These are phyloP conservation scores for Xestobium rufovillosum DNA, from an alignment of 2,888 invertebrate species.

Conservation along the genomic window DNA sequence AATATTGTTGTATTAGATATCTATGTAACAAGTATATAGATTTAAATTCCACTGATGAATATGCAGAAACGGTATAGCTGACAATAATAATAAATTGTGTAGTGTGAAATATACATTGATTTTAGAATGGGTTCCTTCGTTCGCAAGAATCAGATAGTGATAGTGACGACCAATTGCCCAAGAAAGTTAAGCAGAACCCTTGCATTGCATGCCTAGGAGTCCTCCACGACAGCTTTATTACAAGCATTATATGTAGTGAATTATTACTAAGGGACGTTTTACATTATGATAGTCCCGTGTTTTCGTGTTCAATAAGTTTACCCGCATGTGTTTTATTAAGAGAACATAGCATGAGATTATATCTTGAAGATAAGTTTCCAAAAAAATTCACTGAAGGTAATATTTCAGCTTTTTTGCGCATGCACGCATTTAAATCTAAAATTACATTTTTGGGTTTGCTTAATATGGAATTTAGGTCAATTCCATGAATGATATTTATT, in stretches of 20 bases:
- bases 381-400: not conserved
- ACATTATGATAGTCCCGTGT: slow-evolving; percentile 3
- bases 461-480: no score
- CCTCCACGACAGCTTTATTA: not conserved
- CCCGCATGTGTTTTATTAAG: slow-evolving; percentile 3
- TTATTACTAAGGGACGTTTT: not conserved
- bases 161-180: no score
- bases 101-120: slow-evolving; percentile 1
- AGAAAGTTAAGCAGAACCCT: slow-evolving; percentile 1
- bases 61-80: slow-evolving; percentile 45
- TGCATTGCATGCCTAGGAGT: slow-evolving; percentile 3
- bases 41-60: slow-evolving; percentile 48
- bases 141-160: not conserved
- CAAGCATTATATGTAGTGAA: not conserved
- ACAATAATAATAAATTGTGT: slow-evolving; percentile 10
- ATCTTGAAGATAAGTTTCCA: slow-evolving; percentile 7
- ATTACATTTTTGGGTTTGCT: no score
- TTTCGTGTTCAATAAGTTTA: not conserved
- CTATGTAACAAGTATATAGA: slow-evolving; percentile 51
- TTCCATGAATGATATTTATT: no score
- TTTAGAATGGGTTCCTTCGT: no score
- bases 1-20: slow-evolving; percentile 62
- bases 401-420: no score
- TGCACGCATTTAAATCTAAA: no score
- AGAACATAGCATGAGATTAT: slow-evolving; percentile 1